Evolutionary conservation across 2,888 invertebrate genomes (phyloP).

Genomic region (Carpatolechia fugitivella): DNA sequence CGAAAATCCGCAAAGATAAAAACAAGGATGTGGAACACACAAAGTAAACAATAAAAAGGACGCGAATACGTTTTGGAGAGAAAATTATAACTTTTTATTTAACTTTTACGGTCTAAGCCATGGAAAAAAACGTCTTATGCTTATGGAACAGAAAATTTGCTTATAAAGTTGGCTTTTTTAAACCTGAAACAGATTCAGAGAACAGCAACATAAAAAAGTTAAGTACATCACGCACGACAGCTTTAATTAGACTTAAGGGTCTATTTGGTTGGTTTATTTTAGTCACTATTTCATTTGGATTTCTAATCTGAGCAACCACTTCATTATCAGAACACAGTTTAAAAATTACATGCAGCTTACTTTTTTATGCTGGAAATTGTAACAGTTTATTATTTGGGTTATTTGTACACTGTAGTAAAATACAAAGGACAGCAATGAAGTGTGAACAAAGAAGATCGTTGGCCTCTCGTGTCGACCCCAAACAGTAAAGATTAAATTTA

Average conservation of each 20-base stretch:
- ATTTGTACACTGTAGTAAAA: slow-evolving; percentile 12
- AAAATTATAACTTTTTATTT: too few species aligned
- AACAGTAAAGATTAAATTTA: slow-evolving; percentile 33
- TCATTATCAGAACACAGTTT: neutral
- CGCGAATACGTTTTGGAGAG: too few species aligned
- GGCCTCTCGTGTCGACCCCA: slow-evolving; percentile 20
- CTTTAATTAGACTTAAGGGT: too few species aligned
- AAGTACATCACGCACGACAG: too few species aligned
- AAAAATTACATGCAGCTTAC: too few species aligned
- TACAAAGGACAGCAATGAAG: slow-evolving; percentile 16
- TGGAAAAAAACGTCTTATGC: too few species aligned
- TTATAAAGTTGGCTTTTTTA: neutral
- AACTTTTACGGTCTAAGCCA: too few species aligned
- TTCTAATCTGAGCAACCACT: neutral
- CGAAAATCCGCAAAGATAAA: neutral
- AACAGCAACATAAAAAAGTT: neutral
- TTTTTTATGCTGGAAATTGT: neutral
- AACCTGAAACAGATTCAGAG: neutral
- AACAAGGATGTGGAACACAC: neutral
- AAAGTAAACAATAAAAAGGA: too few species aligned
- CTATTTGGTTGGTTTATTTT: too few species aligned
- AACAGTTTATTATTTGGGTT: neutral
- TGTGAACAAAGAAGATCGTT: slow-evolving; percentile 20
- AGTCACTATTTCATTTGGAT: too few species aligned
- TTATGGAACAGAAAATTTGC: neutral